Base-by-base conservation (phyloP, 37 sponge, comb jelly and placozoan genomes). In the Petrosia ficiformis region DNA sequence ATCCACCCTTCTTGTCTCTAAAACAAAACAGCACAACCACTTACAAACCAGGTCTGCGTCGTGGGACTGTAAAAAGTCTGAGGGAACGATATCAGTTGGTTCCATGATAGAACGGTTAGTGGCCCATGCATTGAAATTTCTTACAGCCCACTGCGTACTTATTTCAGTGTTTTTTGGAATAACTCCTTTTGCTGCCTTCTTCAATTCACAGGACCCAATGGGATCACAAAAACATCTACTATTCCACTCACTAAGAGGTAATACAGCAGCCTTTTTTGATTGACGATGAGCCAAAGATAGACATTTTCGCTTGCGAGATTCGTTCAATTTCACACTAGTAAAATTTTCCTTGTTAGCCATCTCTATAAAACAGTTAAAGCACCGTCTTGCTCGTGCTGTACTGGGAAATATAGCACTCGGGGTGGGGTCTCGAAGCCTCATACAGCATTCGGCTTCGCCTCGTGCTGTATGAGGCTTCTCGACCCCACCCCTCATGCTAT, bases 1-100 rank as follows among this genome's bases (percentile, higher is more conserved):
- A 28, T 72, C 73, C 21, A 42, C 44, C 73, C 26, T 72, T 29
- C 73, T 72, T 22, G 73, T 42, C 43, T 72, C 73, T 6, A 72
- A 31, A 6, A 29, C 4, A 25, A 42, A 72, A 8, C 22, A n/a
- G 73, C 73, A 72, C 28, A 72, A 5, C 22, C 22, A 39, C 4
- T 72, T 39, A 25, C 48, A 72, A 3, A 43, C 73, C 29, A 3
- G 31, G 26, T 40, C 48, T 24, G 48, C 54, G 29, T 72, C 73
- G 25, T 39, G 73, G 29, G 54, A 44, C 2, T 25, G 4, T 6
- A 72, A 72, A 14, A 43, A 4, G 29, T 39, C 52, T 19, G 4
- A 14, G 44, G 43, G 48, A 24, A 72, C 24, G 3, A 32, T 22
- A 8, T 72, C 73, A 40, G 21, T 42, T 26, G 48, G 39, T 6